These are phyloP conservation scores for Adela reaumurella DNA, from an alignment of 2,888 invertebrate genomes.

Conservation along the genomic window DNA sequence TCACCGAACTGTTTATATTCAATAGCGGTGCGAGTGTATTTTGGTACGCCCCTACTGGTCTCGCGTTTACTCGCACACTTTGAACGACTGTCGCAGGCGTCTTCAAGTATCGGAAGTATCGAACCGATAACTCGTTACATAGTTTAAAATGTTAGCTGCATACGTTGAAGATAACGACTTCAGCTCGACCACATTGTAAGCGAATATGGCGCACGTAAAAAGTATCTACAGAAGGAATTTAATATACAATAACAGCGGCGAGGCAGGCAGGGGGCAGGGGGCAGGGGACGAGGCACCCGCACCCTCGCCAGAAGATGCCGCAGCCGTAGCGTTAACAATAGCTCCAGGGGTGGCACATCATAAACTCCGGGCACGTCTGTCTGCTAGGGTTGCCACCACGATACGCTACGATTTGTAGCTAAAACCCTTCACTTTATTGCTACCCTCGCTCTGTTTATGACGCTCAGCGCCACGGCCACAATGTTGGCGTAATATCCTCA, in stretches of 20 bases:
- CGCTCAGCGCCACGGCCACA: not conserved
- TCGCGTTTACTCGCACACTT: too few relatives aligned
- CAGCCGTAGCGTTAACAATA: not conserved
- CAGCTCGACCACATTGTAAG: not conserved
- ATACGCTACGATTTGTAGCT: not conserved
- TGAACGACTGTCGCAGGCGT: too few relatives aligned
- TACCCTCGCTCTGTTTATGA: not conserved
- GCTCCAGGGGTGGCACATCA: not conserved
- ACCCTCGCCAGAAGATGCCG: not conserved
- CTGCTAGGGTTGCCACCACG: not conserved
- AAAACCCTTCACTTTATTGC: not conserved
- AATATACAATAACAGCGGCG: not conserved
- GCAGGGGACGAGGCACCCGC: not conserved
- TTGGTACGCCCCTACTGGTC: too few relatives aligned
- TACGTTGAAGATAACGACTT: not conserved
- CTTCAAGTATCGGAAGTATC: too few relatives aligned
- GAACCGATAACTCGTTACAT: too few relatives aligned
- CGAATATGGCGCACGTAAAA: not conserved
- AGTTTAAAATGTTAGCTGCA: not conserved
- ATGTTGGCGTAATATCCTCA: not conserved
- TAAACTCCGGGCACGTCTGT: not conserved
- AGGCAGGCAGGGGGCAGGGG: too few relatives aligned
- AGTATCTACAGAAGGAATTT: not conserved
- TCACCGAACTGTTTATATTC: too few relatives aligned
- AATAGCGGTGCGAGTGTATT: too few relatives aligned